Conservation (phyloP, 2,797 vertebrate genomes). For the Sardinella longiceps region DNA sequence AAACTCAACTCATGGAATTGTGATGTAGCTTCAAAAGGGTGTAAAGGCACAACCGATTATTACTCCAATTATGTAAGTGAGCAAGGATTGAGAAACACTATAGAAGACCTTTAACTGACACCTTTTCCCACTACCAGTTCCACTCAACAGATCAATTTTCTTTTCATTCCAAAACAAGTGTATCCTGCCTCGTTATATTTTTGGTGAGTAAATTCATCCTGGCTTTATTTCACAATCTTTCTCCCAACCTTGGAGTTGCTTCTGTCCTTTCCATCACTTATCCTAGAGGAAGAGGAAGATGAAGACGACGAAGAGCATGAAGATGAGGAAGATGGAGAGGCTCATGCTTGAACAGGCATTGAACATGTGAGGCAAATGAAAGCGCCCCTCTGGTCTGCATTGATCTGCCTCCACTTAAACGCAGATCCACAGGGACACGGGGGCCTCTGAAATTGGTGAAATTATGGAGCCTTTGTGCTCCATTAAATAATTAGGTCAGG, state of each 20-base stretch:
- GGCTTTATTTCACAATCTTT: not conserved
- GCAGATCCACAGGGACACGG: slow-evolving; percentile 29
- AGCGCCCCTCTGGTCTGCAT: slow-evolving; percentile 52
- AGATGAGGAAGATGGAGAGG: not conserved
- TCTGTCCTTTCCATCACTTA: not conserved
- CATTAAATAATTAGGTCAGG: slow-evolving; percentile 56
- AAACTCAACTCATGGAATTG: no score
- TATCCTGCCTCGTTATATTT: no score
- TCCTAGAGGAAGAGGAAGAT: not conserved
- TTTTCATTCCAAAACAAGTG: no score
- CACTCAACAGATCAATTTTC: no score
- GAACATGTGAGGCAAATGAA: slow-evolving; percentile 55
- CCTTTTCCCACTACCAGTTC: no score
- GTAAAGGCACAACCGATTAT: no score
- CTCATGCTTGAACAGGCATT: slow-evolving; percentile 59
- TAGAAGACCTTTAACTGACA: not conserved
- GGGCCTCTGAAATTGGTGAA: slow-evolving; percentile 43
- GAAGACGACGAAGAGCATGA: no score
- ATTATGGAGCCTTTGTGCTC: slow-evolving; percentile 53
- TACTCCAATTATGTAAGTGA: not conserved
- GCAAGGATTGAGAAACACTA: not conserved
- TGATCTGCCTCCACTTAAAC: slow-evolving; percentile 51
- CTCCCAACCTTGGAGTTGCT: not conserved
- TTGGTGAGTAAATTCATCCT: no score
- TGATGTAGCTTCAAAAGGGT: no score